These are phyloP conservation scores for Istiophorus platypterus DNA, from an alignment of 2,113 vertebrate genomes.

Conservation along the genomic window DNA sequence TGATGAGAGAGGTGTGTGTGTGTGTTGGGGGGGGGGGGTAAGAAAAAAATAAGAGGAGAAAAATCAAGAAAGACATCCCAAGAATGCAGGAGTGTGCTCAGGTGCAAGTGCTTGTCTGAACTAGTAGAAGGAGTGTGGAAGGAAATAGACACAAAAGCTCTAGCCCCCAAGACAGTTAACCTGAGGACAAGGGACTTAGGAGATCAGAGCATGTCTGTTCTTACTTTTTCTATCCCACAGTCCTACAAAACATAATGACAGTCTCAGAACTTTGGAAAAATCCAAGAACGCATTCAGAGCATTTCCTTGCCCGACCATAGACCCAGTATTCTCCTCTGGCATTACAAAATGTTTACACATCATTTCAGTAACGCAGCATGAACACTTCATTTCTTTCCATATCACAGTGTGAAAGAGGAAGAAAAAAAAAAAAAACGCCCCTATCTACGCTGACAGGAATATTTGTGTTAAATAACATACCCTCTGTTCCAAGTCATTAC, in stretches of 20 bases:
- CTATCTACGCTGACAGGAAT: slow-evolving; percentile 56
- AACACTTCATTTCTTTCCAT: slow-evolving; percentile 30
- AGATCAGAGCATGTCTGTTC: slow-evolving; percentile 23
- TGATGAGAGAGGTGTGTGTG: slow-evolving; percentile 15
- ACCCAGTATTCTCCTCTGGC: slow-evolving; percentile 29
- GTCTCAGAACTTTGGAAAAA: slow-evolving; percentile 26
- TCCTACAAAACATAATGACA: slow-evolving; percentile 2
- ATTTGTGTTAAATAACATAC: slow-evolving; percentile 65
- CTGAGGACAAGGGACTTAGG: slow-evolving; percentile 18
- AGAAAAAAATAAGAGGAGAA: slow-evolving; percentile 48
- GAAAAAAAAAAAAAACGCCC: background rate
- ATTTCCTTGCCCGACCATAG: background rate
- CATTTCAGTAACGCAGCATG: slow-evolving; percentile 32
- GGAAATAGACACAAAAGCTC: slow-evolving; percentile 7
- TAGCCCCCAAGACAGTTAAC: slow-evolving; percentile 27
- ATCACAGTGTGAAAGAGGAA: slow-evolving; percentile 23
- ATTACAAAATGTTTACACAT: slow-evolving; percentile 55
- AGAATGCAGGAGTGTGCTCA: slow-evolving; percentile 57
- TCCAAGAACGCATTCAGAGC: slow-evolving; percentile 20
- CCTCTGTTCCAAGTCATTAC: slow-evolving; percentile 61
- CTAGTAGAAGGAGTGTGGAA: slow-evolving; percentile 20
- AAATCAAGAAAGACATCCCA: slow-evolving; percentile 66
- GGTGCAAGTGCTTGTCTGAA: slow-evolving; percentile 51
- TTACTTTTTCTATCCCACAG: background rate
- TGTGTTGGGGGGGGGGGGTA: too few relatives aligned